Base-by-base conservation (phyloP, 2,888 invertebrate species). In the Limnephilus auricula region DNA sequence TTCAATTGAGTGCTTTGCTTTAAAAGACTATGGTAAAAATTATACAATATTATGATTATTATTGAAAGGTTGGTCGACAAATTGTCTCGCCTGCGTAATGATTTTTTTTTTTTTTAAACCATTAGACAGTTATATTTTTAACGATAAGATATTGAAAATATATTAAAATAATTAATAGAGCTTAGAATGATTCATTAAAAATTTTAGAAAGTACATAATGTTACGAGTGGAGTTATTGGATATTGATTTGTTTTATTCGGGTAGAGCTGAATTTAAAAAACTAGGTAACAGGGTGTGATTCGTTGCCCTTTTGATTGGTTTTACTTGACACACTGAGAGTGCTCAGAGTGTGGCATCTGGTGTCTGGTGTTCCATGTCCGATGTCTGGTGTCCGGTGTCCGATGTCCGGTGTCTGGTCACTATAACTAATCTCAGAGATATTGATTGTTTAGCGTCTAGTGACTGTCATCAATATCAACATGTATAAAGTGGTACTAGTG, bases 281-380 rank as follows among this genome's bases (percentile, higher is more conserved):
- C 87, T 91, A 92, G 93, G 92, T 92, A 89, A 93, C 93, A 93
- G 93, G 93, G 93, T 93, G 93, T 92, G 92, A 90, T 91, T 45
- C 91, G 91, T 93, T 93, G 92, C 93, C 92, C 93, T 92, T 84
- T 92, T 86, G 78, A 78, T 85, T 91, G 80, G 88, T 91, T 79
- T 40, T 82, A 86, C n/a, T 82, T 50, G 80, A 32, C 80, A 34
- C 32, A 32, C 32, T 82, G 32, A 32, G 80, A 34, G 31, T 32
- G 80, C 15, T 82, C 32, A 82, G 80, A 82, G 65, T 65, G 25
- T 25, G 65, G 65, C 45, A 45, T 45, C 45, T 9, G 65, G 65
- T 25, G 65, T 65, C 50, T 65, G 50, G 50, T 25, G 25, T 65
- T 15, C 25, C 15, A 18, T 65, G 65, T 65, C 25, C 65, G 65